phyloP scores from a whole-genome alignment of 2,888 invertebrate genomes.

The Apamea anceps region DNA sequence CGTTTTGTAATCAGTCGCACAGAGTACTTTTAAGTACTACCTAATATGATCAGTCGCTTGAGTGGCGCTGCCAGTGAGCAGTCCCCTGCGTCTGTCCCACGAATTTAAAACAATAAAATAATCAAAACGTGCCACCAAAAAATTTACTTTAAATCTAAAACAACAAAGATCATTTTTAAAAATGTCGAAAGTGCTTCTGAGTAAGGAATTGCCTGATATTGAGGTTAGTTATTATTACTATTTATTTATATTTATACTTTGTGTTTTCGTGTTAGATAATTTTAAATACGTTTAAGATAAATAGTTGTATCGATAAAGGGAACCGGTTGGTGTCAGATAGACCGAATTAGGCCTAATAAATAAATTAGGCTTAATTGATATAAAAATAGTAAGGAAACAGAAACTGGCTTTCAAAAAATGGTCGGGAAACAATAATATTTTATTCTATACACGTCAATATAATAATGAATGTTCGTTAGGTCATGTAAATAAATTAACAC shows the following conservation, averaged over 20 bases:
- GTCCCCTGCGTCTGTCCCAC: slow-evolving; percentile 79
- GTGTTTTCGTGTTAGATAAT: slow-evolving; percentile 4
- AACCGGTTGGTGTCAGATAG: neutral
- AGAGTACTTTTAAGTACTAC: no score
- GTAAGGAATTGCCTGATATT: slow-evolving; percentile 95
- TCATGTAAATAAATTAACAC: slow-evolving; percentile 5
- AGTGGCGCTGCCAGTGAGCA: slow-evolving; percentile 89
- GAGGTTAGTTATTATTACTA: slow-evolving; percentile 92
- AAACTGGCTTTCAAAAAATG: no score
- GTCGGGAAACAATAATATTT: no score
- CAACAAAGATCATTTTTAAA: slow-evolving; percentile 60
- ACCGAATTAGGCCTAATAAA: neutral
- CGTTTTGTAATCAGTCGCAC: slow-evolving; percentile 76
- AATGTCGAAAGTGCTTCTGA: slow-evolving; percentile 90
- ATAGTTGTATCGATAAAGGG: neutral
- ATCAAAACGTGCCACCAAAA: slow-evolving; percentile 29
- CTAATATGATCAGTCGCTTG: slow-evolving; percentile 71
- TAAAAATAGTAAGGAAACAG: no score
- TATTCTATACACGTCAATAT: neutral
- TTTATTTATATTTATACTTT: slow-evolving; percentile 34
- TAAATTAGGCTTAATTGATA: neutral
- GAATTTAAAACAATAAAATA: slow-evolving; percentile 33
- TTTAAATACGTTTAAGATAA: neutral
- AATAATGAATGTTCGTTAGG: neutral
- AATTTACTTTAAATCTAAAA: slow-evolving; percentile 19